Conservation (phyloP, 2,113 vertebrate species). For the Canis aureus region DNA sequence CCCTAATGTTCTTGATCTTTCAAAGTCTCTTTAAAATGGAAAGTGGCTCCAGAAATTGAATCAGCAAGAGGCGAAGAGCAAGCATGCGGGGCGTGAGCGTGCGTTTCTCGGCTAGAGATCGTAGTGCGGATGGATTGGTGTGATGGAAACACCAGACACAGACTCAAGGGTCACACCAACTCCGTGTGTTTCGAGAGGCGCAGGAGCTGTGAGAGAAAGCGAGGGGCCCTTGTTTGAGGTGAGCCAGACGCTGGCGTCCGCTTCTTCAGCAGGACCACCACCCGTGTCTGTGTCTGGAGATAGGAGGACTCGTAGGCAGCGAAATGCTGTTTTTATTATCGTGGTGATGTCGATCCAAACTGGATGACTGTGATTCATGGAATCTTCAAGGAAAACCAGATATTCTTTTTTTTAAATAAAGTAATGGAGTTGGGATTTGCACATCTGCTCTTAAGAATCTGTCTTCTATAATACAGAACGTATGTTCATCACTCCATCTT, state of each 20-base stretch:
- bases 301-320: slow-evolving; percentile 23
- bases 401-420: slow-evolving; percentile 79
- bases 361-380: slow-evolving; percentile 68
- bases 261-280: slow-evolving; percentile 44
- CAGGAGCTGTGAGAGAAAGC: not conserved
- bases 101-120: not conserved
- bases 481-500: slow-evolving; percentile 70
- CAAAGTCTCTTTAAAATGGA: slow-evolving; percentile 49
- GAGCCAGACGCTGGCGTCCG: not conserved
- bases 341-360: slow-evolving; percentile 70
- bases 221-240: not conserved
- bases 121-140: not conserved
- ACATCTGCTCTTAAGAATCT: slow-evolving; percentile 79
- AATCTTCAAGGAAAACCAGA: slow-evolving; percentile 67
- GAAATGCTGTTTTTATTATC: slow-evolving; percentile 69
- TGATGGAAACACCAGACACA: slow-evolving; percentile 24
- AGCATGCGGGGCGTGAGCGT: not conserved
- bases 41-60: slow-evolving; percentile 40
- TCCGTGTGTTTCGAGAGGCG: not conserved
- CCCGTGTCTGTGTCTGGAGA: slow-evolving; percentile 50
- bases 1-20: slow-evolving; percentile 45
- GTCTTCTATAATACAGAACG: slow-evolving; percentile 72
- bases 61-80: slow-evolving; percentile 10
- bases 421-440: slow-evolving; percentile 67
- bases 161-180: not conserved